These are phyloP conservation scores for Holotrichia oblita DNA, from an alignment of 1,140 invertebrate species.

Conservation along the genomic window DNA sequence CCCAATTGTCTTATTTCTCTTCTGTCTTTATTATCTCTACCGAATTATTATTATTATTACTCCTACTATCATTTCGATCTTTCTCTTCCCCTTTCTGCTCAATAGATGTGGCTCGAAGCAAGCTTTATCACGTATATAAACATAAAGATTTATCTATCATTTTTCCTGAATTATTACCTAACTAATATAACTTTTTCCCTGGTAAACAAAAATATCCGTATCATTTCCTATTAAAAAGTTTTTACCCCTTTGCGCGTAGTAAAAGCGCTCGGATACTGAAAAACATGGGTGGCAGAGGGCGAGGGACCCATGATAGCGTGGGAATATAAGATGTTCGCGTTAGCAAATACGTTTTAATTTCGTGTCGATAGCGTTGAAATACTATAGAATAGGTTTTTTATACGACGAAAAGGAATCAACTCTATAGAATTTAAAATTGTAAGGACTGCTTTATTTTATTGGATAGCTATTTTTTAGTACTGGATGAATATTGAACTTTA, in stretches of 20 bases:
- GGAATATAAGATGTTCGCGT: not conserved
- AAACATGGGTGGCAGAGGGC: not conserved
- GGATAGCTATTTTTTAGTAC: too few species aligned
- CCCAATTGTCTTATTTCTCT: not conserved
- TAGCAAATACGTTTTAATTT: not conserved
- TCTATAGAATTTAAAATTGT: not conserved
- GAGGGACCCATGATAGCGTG: not conserved
- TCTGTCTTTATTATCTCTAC: not conserved
- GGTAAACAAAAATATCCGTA: slow-evolving; percentile 38
- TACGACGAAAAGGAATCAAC: not conserved
- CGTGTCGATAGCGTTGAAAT: not conserved
- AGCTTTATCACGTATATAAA: slow-evolving; percentile 39
- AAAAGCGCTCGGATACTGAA: not conserved
- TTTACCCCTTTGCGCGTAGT: slow-evolving; percentile 1
- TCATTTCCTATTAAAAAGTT: slow-evolving; percentile 25
- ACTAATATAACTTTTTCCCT: slow-evolving; percentile 31
- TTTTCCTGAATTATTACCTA: slow-evolving; percentile 38
- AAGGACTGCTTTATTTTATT: too few species aligned
- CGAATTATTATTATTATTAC: slow-evolving; percentile 22
- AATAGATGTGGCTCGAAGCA: not conserved
- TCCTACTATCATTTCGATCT: not conserved
- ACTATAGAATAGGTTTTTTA: too few species aligned
- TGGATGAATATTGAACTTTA: too few species aligned
- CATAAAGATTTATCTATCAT: slow-evolving; percentile 40
- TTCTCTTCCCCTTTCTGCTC: not conserved